Conservation (phyloP, 2,797 vertebrate species). For the Lophura swinhoii region DNA sequence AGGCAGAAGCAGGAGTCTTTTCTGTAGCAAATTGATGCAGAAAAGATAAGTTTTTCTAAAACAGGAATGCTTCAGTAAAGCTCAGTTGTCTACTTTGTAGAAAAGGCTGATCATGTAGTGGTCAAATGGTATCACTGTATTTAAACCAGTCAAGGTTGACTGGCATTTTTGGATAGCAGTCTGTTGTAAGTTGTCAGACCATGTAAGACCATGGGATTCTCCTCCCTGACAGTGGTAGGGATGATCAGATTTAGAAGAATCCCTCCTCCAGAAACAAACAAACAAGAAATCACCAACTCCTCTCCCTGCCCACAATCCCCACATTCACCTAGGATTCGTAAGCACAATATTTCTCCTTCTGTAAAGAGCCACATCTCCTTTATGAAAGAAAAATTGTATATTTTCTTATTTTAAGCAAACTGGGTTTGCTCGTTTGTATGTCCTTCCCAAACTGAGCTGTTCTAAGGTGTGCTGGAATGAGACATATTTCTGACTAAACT, state of each 20-base stretch:
- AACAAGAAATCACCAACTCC: neutral
- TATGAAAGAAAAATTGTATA: neutral
- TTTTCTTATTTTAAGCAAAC: neutral
- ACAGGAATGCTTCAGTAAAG: neutral
- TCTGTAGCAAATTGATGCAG: neutral
- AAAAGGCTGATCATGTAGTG: neutral
- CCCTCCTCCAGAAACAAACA: neutral
- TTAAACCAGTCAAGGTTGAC: neutral
- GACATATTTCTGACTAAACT: slow-evolving; percentile 18
- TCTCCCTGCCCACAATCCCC: too few species aligned
- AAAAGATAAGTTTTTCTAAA: neutral
- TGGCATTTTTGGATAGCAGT: neutral
- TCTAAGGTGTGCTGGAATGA: slow-evolving; percentile 17
- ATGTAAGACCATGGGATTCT: neutral
- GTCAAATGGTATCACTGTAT: neutral
- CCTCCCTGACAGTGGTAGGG: neutral
- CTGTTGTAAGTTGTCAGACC: neutral
- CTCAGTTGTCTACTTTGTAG: neutral
- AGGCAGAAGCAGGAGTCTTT: neutral
- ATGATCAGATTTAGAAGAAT: neutral
- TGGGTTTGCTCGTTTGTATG: neutral
- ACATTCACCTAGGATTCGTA: neutral
- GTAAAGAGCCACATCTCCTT: neutral
- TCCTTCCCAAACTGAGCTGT: slow-evolving; percentile 26
- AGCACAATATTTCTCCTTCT: neutral